These are phyloP conservation scores for Rhagonycha lutea DNA, from an alignment of 2,888 invertebrate species.

Conservation along the genomic window DNA sequence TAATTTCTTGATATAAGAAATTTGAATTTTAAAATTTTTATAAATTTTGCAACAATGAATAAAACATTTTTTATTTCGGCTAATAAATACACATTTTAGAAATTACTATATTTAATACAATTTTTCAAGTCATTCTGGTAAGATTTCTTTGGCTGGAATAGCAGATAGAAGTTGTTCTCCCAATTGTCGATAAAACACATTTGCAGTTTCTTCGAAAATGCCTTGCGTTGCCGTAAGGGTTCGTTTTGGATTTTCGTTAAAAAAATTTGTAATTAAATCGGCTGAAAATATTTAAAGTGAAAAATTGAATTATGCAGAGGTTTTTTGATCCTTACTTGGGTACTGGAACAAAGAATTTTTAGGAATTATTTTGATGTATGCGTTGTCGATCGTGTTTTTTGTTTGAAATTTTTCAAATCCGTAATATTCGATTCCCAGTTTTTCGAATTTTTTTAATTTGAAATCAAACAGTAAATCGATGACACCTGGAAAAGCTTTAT, in stretches of 20 bases:
- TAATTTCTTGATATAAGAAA: too few relatives aligned
- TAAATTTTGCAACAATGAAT: too few relatives aligned
- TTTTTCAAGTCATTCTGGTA: conserved; percentile 46
- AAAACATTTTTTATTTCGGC: too few relatives aligned
- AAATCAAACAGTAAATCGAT: conserved; percentile 64
- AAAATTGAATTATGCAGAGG: too few relatives aligned
- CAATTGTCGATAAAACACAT: conserved; percentile 63
- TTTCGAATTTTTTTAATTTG: conserved; percentile 60
- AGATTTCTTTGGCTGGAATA: conserved; percentile 64
- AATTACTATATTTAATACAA: too few relatives aligned
- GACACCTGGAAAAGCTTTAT: conserved; percentile 58
- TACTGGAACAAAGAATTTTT: conserved; percentile 61
- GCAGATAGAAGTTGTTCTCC: conserved; percentile 63
- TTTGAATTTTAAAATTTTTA: too few relatives aligned
- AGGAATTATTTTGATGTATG: conserved; percentile 61
- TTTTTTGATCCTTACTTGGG: conserved; percentile 55
- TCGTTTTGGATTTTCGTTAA: conserved; percentile 68
- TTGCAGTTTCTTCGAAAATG: conserved; percentile 68
- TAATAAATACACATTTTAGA: too few relatives aligned
- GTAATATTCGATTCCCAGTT: conserved; percentile 65
- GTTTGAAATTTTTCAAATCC: conserved; percentile 64
- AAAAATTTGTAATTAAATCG: conserved; percentile 68
- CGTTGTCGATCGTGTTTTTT: conserved; percentile 65
- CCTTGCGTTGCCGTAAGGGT: conserved; percentile 71
- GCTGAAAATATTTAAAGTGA: conserved; percentile 54